Evolutionary conservation across 2,888 invertebrate genomes (phyloP), one percentile per base, ranked within the genome.

Genomic region (Phragmatobia fuliginosa): DNA sequence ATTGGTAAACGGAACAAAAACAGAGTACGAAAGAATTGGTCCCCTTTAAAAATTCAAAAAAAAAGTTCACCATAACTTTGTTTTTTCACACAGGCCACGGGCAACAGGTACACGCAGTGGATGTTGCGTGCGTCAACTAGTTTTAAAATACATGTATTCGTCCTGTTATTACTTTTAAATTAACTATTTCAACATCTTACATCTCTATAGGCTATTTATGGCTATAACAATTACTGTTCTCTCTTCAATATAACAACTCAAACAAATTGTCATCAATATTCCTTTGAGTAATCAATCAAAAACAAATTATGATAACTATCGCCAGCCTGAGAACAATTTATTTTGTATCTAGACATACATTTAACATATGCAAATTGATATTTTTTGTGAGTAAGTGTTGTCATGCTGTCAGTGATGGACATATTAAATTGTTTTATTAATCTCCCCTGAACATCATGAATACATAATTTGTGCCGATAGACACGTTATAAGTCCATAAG

Each of bases 281-380:
- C 68, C 68, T 70, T 73, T 73, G 58, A 75, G 70, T 74, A 76
- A 87, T 86, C 84, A 76, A 85, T 87, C 85, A 85, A 76, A 66
- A 79, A 74, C 73, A 79, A 78, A 79, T 70, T 74, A 72, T 77
- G 77, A 82, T 85, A 73, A 77, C 69, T 72, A 84, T 84, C 83
- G 66, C 64, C 65, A 36, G 75, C 69, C 75, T 68, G 65, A 67
- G 68, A 76, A 72, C 77, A 80, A 83, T 82, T 84, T 77, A 62
- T 80, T 73, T 74, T 58, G 74, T 70, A 75, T 75, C 21, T 68
- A 70, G 76, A 75, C 72, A 78, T 82, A 74, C 81, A 83, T 83
- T 56, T 84, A 75, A 82, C 79, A 81, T 79, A 84, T 85, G 84
- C 74, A 84, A 81, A 84, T 82, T 62, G 68, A 60, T 49, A 68